A percentile compares a stretch with the other conserved stretches of the same genome.
Evolutionary conservation across 1,140 invertebrate species (phyloP).

Genomic region (Akabosia matsudoensis): DNA sequence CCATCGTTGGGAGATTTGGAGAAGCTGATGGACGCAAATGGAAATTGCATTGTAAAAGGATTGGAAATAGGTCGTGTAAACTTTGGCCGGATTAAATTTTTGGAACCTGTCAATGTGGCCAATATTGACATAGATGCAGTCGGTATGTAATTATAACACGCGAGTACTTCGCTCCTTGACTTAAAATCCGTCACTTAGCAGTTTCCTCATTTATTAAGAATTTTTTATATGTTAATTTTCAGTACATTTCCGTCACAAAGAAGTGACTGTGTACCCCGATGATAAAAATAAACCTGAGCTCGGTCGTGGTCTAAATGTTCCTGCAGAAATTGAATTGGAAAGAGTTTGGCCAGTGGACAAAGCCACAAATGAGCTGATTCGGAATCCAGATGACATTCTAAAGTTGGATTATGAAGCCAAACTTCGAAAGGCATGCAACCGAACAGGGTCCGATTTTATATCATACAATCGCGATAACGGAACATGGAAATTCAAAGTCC

Average conservation of each 20-base stretch:
- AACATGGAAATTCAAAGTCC: slow-evolving; percentile 90
- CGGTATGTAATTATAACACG: slow-evolving; percentile 58
- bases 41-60: slow-evolving; percentile 78
- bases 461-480: slow-evolving; percentile 83
- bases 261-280: slow-evolving; percentile 65
- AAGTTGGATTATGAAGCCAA: slow-evolving; percentile 85
- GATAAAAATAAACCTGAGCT: slow-evolving; percentile 67
- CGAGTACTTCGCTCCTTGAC: too few species aligned
- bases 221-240: slow-evolving; percentile 39
- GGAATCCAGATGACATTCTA: slow-evolving; percentile 69
- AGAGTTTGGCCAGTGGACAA: slow-evolving; percentile 92
- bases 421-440: slow-evolving; percentile 75
- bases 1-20: slow-evolving; percentile 74
- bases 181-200: neutral
- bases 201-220: neutral
- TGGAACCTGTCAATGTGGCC: slow-evolving; percentile 80
- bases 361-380: slow-evolving; percentile 72
- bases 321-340: slow-evolving; percentile 88
- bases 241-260: slow-evolving; percentile 63
- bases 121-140: slow-evolving; percentile 85
- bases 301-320: slow-evolving; percentile 83
- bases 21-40: slow-evolving; percentile 63
- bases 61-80: slow-evolving; percentile 85
- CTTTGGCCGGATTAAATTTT: slow-evolving; percentile 89
- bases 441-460: slow-evolving; percentile 83